Evolutionary conservation across 1,140 invertebrate species (phyloP), one percentile per base, ranked within the genome.

Genomic region (Drosophila nigromelanica): DNA sequence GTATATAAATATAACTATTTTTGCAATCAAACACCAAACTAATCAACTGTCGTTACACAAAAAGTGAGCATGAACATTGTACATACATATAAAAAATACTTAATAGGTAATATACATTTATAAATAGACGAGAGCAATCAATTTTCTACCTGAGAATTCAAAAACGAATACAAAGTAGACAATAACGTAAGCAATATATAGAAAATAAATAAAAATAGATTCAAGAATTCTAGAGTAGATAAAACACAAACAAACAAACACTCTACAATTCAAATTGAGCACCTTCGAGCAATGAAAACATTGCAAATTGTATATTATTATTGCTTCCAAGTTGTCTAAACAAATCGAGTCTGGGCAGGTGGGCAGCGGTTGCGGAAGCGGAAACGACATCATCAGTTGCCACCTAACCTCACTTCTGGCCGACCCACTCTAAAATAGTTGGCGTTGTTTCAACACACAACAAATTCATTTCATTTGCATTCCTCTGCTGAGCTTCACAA

Each of bases 391-490:
- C 60, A 70, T 69, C 58, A 61, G 59, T 33, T 54, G 48, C 39
- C 48, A 40, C 30, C 37, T 35, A 51, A 35, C 14, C 30, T 35
- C 27, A 51, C n/a, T 51, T 33, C 7, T 30, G 14, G 8, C n/a
- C n/a, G 11, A 4, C 39, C 39, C 39, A 40, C 39, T 14, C 21
- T 39, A n/a, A 45, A 43, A 55, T 48, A 50, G 50, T 63, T 70
- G 42, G 59, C 67, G 24, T 62, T 75, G 40, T 64, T 68, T 56
- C 42, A 30, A 52, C 39, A 48, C 8, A 39, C 80, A 76, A 80
- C 45, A 67, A 64, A 73, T 80, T 80, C 67, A 73, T 55, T 67
- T 73, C 63, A 76, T 80, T 80, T 80, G 78, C 76, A 79, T 80
- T 78, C 64, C 62, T 18, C 30, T 37, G 10, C 47, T 62, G 35